Evolutionary conservation across 2,888 invertebrate species (phyloP).

Genomic region (Eilema depressum): DNA sequence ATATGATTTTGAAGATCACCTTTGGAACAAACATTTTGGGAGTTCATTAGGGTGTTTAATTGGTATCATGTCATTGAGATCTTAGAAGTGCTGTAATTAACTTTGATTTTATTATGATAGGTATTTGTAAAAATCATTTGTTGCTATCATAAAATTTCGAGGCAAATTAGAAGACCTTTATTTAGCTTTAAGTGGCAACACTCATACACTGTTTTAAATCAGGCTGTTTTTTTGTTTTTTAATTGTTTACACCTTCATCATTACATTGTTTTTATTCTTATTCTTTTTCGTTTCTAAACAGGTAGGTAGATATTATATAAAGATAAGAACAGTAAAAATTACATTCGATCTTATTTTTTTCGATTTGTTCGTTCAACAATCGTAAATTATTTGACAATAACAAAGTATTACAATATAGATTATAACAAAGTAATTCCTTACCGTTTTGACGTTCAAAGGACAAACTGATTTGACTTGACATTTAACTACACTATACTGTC

Average conservation of each 20-base stretch:
- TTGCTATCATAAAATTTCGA: not conserved
- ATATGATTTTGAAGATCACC: slow-evolving; percentile 44
- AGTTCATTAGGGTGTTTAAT: slow-evolving; percentile 13
- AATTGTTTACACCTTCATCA: not conserved
- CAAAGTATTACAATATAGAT: too few species aligned
- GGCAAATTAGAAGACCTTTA: not conserved
- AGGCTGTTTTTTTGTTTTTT: not conserved
- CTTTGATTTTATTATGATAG: slow-evolving; percentile 13
- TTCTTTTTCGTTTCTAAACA: not conserved
- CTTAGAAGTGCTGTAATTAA: slow-evolving; percentile 4
- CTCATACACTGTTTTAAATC: not conserved
- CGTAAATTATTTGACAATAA: too few species aligned
- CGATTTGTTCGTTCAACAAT: too few species aligned
- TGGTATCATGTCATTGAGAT: slow-evolving; percentile 9
- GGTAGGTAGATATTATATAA: not conserved
- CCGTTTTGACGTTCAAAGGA: too few species aligned
- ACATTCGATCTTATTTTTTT: too few species aligned
- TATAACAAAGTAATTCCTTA: too few species aligned
- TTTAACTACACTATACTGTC: too few species aligned
- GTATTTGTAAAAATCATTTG: slow-evolving; percentile 5
- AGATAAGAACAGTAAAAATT: too few species aligned
- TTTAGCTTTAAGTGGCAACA: not conserved
- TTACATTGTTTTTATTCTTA: not conserved
- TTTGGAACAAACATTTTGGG: slow-evolving; percentile 42
- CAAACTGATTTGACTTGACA: too few species aligned